These are phyloP conservation scores for Morpho helenor DNA, from an alignment of 2,888 invertebrate species.

Conservation along the genomic window DNA sequence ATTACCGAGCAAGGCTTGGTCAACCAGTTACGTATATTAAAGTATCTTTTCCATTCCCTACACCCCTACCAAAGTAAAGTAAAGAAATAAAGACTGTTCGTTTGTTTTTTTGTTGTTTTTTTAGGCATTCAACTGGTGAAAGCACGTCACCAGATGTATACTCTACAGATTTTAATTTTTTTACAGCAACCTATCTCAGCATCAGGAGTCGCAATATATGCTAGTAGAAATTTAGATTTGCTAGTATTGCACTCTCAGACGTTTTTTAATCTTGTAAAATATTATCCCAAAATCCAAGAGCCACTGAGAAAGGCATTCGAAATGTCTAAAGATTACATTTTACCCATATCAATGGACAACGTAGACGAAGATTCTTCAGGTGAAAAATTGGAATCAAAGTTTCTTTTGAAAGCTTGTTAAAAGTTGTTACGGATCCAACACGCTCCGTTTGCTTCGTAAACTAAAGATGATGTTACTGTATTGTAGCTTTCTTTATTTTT, in stretches of 20 bases:
- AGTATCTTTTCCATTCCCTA: too few species aligned
- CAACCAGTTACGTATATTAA: too few species aligned
- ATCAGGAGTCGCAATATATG: slow-evolving; percentile 63
- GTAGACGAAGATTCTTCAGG: slow-evolving; percentile 51
- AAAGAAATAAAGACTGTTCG: too few species aligned
- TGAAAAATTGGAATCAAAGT: slow-evolving; percentile 27
- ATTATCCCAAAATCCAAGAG: slow-evolving; percentile 66
- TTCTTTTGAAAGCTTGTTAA: slow-evolving; percentile 18
- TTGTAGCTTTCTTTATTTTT: slow-evolving; percentile 1
- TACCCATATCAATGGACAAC: slow-evolving; percentile 60
- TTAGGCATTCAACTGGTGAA: too few species aligned
- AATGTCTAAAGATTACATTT: slow-evolving; percentile 62
- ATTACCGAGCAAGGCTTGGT: too few species aligned
- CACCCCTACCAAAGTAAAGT: too few species aligned
- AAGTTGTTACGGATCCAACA: slow-evolving; percentile 11
- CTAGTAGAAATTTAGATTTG: slow-evolving; percentile 65
- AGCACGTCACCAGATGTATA: too few species aligned
- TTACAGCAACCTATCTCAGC: slow-evolving; percentile 61
- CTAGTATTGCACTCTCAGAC: slow-evolving; percentile 62
- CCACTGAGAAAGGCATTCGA: slow-evolving; percentile 62
- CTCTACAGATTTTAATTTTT: neutral
- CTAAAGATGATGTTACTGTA: neutral
- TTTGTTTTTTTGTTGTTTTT: too few species aligned
- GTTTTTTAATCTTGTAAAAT: slow-evolving; percentile 65
- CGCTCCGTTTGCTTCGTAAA: too few species aligned